Evolutionary conservation across 2,888 invertebrate species (phyloP).

Genomic region (Philonicus albiceps): DNA sequence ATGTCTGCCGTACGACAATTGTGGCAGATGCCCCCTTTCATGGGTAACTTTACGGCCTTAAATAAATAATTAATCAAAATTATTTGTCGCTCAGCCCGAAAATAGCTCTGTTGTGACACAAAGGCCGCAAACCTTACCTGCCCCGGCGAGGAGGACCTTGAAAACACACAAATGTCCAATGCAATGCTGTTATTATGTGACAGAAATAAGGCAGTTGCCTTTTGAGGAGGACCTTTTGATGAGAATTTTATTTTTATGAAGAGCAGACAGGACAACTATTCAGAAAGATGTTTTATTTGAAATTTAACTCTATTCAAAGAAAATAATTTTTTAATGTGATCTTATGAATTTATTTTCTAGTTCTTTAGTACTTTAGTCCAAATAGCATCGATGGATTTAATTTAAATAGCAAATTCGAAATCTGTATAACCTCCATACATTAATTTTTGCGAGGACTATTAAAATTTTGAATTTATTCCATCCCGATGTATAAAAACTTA

Average conservation of each 20-base stretch:
- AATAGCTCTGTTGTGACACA: slow-evolving; percentile 32
- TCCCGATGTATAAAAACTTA: too few relatives aligned
- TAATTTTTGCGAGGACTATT: too few relatives aligned
- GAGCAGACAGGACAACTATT: neutral
- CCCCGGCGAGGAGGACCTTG: neutral
- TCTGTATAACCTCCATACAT: too few relatives aligned
- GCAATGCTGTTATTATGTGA: neutral
- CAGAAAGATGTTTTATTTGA: neutral
- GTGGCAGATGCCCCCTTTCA: neutral
- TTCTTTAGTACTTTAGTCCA: too few relatives aligned
- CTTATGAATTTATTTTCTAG: too few relatives aligned
- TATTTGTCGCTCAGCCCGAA: slow-evolving; percentile 27
- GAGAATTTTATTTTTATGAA: neutral
- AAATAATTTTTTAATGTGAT: neutral
- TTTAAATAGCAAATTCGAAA: too few relatives aligned
- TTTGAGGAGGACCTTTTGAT: neutral
- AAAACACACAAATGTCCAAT: neutral
- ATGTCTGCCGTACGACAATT: neutral
- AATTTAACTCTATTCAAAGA: neutral
- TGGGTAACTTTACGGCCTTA: slow-evolving; percentile 37
- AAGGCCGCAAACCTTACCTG: slow-evolving; percentile 3
- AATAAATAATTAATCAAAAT: slow-evolving; percentile 38
- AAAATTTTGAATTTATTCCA: too few relatives aligned
- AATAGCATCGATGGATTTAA: too few relatives aligned
- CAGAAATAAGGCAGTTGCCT: neutral